Evolutionary conservation across 2,888 invertebrate genomes (phyloP), one percentile per base, ranked within the genome.

Genomic region (Agonopterix alstromeriana): DNA sequence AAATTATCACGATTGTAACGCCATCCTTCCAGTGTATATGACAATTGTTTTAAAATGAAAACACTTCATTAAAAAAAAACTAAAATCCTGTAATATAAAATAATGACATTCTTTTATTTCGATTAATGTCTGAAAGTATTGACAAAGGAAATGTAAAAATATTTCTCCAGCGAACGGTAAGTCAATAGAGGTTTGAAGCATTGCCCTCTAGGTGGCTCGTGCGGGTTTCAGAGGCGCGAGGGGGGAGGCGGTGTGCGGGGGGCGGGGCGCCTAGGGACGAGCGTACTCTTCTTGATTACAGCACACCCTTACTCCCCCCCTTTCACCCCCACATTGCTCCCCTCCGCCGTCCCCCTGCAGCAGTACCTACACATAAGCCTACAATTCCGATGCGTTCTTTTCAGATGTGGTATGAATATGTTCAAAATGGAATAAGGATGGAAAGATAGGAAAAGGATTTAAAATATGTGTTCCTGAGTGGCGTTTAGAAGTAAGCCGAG

Each of bases 221-320:
- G 63, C 65, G 65, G 65, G 69, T 63, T 61, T 70, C 65, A 67
- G 61, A 63, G 60, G 62, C 61, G 61, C 59, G 65, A 53, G 60
- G 60, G 60, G 55, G 60, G 58, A 55, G 42, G 57, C 52, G 61
- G 51, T 63, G 62, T 52, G 68, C 62, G 57, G 56, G 62, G 60
- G 55, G 53, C 56, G 53, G 60, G 57, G 73, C 71, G 81, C 77
- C 84, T 76, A 63, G 86, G 88, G 88, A 86, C 85, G 81, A 70
- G 72, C 77, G 82, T 88, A 89, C 89, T 89, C 88, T 87, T 84
- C 88, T 89, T 89, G 89, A 89, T 89, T 89, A 89, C 87, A 77
- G 79, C 74, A 71, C 77, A 64, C 77, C 78, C 76, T 73, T 67
- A 8, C 61, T 58, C 60, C 69, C 65, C 60, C 61, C 56, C 57